Evolutionary conservation across 2,888 invertebrate genomes (phyloP).

Genomic region (Microctonus brassicae): DNA sequence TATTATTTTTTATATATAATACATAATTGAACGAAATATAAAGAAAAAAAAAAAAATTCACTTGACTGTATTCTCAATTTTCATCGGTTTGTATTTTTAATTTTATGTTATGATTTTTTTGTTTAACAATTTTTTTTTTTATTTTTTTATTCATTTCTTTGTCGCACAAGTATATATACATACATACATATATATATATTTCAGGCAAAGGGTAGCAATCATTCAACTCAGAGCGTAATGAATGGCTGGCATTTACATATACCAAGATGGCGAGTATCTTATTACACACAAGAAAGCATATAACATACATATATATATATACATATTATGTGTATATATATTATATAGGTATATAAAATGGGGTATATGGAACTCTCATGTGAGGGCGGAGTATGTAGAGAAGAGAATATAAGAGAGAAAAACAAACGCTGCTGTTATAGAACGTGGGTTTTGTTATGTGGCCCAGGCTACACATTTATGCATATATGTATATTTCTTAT

Average conservation of each 20-base stretch:
- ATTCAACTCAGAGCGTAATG: conserved; percentile 67
- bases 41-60: too few relatives aligned
- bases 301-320: too few relatives aligned
- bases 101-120: too few relatives aligned
- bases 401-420: conserved; percentile 25
- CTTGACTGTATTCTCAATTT: too few relatives aligned
- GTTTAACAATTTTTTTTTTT: not conserved
- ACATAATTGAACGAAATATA: too few relatives aligned
- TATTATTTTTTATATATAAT: too few relatives aligned
- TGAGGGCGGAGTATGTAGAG: not conserved
- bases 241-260: conserved; percentile 68
- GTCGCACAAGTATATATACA: conserved; percentile 66
- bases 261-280: conserved; percentile 70
- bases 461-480: conserved; percentile 16
- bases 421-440: not conserved
- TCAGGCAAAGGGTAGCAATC: conserved; percentile 63
- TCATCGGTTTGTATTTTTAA: too few relatives aligned
- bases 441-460: conserved; percentile 32
- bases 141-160: conserved; percentile 37
- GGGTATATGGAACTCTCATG: conserved; percentile 51
- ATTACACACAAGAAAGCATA: conserved; percentile 60
- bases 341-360: conserved; percentile 22
- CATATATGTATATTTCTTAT: too few relatives aligned
- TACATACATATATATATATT: conserved; percentile 31
- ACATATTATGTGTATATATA: too few relatives aligned